These are phyloP conservation scores for Eilema depressum DNA, from an alignment of 2,888 invertebrate genomes.

Conservation along the genomic window DNA sequence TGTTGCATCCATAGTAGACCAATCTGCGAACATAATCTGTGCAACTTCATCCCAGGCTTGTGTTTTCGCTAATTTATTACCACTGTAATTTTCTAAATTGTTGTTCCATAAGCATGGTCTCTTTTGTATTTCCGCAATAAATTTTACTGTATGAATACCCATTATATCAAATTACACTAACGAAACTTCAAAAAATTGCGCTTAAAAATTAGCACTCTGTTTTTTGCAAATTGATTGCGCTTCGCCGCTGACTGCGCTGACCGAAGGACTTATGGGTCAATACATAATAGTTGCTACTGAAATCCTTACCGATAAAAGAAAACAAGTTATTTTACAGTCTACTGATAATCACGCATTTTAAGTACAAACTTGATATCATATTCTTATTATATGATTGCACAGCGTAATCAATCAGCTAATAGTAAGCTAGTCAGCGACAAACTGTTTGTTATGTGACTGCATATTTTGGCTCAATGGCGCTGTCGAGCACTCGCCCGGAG, in stretches of 20 bases:
- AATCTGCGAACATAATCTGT: conserved; percentile 24
- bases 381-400: not conserved
- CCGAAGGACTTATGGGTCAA: conserved; percentile 15
- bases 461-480: conserved; percentile 8
- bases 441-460: conserved; percentile 20
- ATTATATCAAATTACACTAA: conserved; percentile 11
- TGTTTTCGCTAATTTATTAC: conserved; percentile 28
- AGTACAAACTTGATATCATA: not conserved
- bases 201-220: conserved; percentile 11
- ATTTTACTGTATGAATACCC: conserved; percentile 27
- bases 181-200: not conserved
- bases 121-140: conserved; percentile 31
- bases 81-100: conserved; percentile 28
- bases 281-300: conserved; percentile 1
- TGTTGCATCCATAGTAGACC: conserved; percentile 27
- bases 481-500: no score
- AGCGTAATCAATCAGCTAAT: conserved; percentile 15
- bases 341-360: conserved; percentile 6
- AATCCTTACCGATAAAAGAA: not conserved
- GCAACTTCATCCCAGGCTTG: conserved; percentile 30
- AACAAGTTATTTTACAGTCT: not conserved
- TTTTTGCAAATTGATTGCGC: conserved; percentile 16
- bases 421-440: conserved; percentile 28
- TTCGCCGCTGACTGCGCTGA: conserved; percentile 27
- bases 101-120: conserved; percentile 29